Conservation (phyloP, 2,113 vertebrate species). For the Anguilla japonica region DNA sequence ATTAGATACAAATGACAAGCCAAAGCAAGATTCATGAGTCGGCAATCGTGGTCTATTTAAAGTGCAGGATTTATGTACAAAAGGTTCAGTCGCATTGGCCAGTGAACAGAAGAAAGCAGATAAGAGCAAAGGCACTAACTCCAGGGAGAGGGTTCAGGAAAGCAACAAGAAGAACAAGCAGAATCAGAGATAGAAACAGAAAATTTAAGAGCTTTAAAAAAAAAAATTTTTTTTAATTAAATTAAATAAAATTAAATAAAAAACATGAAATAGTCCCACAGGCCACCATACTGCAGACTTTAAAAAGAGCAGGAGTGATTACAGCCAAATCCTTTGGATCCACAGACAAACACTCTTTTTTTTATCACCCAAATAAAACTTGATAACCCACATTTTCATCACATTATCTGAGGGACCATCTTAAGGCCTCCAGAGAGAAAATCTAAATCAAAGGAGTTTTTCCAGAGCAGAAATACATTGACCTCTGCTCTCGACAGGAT, state of each 20-base stretch:
- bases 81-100: slow-evolving; percentile 64
- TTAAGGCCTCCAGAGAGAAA: not conserved
- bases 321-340: not conserved
- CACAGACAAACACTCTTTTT: not conserved
- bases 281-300: too few relatives aligned
- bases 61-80: slow-evolving; percentile 73
- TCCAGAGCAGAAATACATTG: too few relatives aligned
- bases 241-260: not conserved
- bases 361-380: not conserved
- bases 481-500: not conserved
- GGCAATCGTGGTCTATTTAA: slow-evolving; percentile 55
- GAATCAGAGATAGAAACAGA: not conserved
- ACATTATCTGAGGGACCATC: not conserved
- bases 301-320: not conserved
- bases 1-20: not conserved
- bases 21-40: slow-evolving; percentile 4
- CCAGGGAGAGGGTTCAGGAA: slow-evolving; percentile 38
- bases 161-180: not conserved
- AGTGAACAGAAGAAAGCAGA: not conserved
- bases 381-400: not conserved
- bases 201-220: not conserved
- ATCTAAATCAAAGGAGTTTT: not conserved
- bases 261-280: not conserved
- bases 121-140: slow-evolving; percentile 68
- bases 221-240: too few relatives aligned